These are phyloP conservation scores for Phaenicophaeus curvirostris DNA, from an alignment of 2,797 vertebrate genomes.

Conservation along the genomic window DNA sequence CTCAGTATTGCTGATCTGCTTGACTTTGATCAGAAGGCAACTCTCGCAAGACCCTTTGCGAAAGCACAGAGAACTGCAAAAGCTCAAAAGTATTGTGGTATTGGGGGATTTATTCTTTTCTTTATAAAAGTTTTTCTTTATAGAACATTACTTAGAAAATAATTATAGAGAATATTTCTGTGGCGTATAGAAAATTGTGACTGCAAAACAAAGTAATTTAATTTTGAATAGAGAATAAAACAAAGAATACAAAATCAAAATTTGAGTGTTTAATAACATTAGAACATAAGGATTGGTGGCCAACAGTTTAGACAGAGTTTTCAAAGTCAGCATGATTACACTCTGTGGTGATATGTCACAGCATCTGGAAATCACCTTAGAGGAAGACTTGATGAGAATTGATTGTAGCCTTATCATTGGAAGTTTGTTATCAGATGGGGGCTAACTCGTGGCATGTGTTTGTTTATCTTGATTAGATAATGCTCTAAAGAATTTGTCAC, in stretches of 20 bases:
- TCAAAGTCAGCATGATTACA: background rate
- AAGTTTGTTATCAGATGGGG: slow-evolving; percentile 33
- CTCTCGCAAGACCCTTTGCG: background rate
- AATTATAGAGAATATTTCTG: background rate
- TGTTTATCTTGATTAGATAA: slow-evolving; percentile 68
- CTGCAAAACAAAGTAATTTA: background rate
- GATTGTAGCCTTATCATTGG: slow-evolving; percentile 48
- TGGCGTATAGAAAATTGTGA: background rate
- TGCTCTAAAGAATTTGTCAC: background rate
- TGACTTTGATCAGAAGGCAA: too few relatives aligned
- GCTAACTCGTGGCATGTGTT: slow-evolving; percentile 45
- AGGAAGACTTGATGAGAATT: slow-evolving; percentile 63
- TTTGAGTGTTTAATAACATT: background rate
- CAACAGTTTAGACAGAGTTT: background rate
- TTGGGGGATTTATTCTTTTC: background rate
- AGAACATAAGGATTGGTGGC: background rate
- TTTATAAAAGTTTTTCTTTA: background rate
- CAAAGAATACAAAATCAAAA: background rate
- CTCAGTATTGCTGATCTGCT: too few relatives aligned
- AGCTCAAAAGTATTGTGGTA: background rate
- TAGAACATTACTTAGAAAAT: background rate
- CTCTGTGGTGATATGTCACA: background rate
- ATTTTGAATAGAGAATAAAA: background rate
- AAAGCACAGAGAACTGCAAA: background rate
- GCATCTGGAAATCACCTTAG: slow-evolving; percentile 25